A percentile compares a stretch with the other conserved stretches of the same genome.
Evolutionary conservation across 2,113 vertebrate species (phyloP).

Genomic region (Saccopteryx leptura): DNA sequence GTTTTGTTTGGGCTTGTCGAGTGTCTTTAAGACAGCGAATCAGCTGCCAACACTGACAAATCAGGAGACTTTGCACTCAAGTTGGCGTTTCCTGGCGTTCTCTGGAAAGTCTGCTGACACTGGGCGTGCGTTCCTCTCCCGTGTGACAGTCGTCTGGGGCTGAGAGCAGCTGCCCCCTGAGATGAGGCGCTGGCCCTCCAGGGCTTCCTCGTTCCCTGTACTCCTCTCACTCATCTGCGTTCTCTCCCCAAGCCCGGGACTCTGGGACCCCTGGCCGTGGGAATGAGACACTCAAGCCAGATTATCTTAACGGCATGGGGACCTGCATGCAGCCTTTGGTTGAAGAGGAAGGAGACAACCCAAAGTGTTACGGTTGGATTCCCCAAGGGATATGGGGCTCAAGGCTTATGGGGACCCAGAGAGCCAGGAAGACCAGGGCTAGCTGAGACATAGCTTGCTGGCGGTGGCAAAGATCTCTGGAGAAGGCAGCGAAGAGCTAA

Average conservation of each 20-base stretch:
- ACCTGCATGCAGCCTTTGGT: neutral
- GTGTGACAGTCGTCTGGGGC: neutral
- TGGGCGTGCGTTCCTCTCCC: neutral
- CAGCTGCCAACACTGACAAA: neutral
- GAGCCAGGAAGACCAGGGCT: neutral
- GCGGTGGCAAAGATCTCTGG: neutral
- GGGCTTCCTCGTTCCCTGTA: neutral
- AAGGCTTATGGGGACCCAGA: too few relatives aligned
- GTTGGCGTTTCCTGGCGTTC: neutral
- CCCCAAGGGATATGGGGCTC: neutral
- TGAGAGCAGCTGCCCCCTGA: neutral
- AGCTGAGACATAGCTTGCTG: neutral
- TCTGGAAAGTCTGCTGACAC: neutral
- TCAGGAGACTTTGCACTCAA: slow-evolving; percentile 44
- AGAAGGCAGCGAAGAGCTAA: neutral
- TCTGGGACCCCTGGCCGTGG: neutral
- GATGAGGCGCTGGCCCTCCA: neutral
- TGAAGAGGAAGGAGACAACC: neutral
- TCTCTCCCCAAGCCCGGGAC: neutral
- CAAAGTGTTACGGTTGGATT: neutral
- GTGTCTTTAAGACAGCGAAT: neutral
- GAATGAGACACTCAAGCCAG: neutral
- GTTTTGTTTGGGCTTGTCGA: slow-evolving; percentile 50
- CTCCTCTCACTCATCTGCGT: neutral
- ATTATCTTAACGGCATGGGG: neutral